Base-by-base conservation (phyloP, 2,113 vertebrate species). In the Nothoprocta perdicaria region DNA sequence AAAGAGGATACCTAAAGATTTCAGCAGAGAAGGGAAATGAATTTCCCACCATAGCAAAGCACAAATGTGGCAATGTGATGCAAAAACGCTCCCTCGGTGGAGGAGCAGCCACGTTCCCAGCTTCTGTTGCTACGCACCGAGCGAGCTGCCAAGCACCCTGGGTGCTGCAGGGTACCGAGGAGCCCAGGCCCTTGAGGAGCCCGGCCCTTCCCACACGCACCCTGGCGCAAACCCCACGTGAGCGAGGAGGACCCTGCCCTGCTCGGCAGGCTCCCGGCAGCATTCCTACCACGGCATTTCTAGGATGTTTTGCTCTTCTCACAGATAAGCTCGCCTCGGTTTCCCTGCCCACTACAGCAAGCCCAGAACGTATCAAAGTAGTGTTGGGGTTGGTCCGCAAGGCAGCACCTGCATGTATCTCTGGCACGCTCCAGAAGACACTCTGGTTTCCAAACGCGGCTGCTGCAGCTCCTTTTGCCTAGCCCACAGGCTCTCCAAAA, bases 61-160 rank as follows among this genome's bases (percentile, higher is more conserved):
- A 43, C 0, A 0, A 77, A n/a, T 21, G 3, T 1, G 1, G 1
- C 79, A 83, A 60, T 31, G 65, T 23, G 55, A 66, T 9, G 60
- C 58, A 43, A 29, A 41, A 1, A 24, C 0, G 17, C 33, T 72
- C n/a, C 52, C 24, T 52, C 29, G 16, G 24, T 52, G 50, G 21
- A 38, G 1, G 18, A 33, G 66, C 0, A 2, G 29, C 0, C 13
- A 84, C 24, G 50, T 57, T 55, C 57, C 69, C 31, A 11, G 19
- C 1, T 6, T 7, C 90, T 26, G 38, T 7, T 3, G 1, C 38
- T 65, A 2, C 16, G 53, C 18, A 17, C 24, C 67, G 13, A 46
- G 35, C 71, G 41, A 29, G 29, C 53, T 38, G 84, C 73, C 55
- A 1, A 3, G 50, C 65, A 55, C 31, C 52, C 31, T 5, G 52